Percentiles rank a stretch among this genome's conserved stretches.
phyloP scores from a whole-genome alignment of 2,797 vertebrate genomes.

The Nasua narica region DNA sequence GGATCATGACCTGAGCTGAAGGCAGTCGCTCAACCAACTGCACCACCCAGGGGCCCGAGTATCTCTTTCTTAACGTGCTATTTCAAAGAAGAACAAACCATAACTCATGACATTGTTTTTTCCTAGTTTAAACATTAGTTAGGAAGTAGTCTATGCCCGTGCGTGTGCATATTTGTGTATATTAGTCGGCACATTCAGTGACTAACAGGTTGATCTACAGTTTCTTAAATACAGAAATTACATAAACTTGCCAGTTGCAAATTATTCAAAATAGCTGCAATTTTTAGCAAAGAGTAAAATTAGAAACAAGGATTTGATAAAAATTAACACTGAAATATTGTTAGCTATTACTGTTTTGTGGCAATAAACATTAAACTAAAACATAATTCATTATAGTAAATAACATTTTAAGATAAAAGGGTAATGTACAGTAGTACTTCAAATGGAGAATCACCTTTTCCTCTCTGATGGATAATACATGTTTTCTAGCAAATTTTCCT shows the following conservation, averaged over 20 bases:
- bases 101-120: background rate
- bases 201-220: background rate
- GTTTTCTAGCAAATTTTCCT: constrained; percentile 27
- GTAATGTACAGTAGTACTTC: background rate
- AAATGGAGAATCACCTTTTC: background rate
- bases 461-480: background rate
- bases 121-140: background rate
- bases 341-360: background rate
- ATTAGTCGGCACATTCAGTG: background rate
- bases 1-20: too few species aligned
- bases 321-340: background rate
- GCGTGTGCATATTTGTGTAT: background rate
- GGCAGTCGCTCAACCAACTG: too few species aligned
- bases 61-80: background rate
- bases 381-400: constrained; percentile 5
- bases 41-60: too few species aligned
- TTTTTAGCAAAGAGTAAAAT: background rate
- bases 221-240: background rate
- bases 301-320: background rate
- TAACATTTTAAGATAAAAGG: constrained; percentile 31
- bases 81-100: background rate
- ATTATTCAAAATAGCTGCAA: background rate
- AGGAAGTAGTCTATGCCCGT: background rate
- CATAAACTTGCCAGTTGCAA: background rate
- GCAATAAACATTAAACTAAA: background rate